Evolutionary conservation across 1,140 invertebrate genomes (phyloP), one percentile per base, ranked within the genome.

Genomic region (Heliconius himera): DNA sequence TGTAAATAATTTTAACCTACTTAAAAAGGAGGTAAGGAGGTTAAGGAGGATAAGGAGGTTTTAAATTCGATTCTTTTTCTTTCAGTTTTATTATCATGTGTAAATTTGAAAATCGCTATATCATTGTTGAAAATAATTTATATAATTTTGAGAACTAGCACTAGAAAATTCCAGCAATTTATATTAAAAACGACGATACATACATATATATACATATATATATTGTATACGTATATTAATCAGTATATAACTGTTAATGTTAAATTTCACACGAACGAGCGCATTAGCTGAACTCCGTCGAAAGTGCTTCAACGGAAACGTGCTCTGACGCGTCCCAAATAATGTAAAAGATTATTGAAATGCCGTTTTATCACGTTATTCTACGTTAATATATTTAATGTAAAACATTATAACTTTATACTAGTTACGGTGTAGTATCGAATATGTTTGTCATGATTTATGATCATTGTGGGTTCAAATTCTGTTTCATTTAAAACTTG

Each of bases 341-440:
- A 87, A 86, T 86, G 83, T 84, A 86, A 90, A 88, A 91, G 89
- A 91, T 80, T 87, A 89, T 80, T 85, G 73, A 86, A 86, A 66
- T 66, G 26, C 9, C 22, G 22, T 66, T 66, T 56, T 66, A 66
- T 66, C 60, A 29, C 26, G 22, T 29, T 13, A 66, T 29, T 26
- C 13, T 26, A 46, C 41, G 41, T 46, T 46, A 66, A 66, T 66
- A 66, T 4, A 66, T 66, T 66, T 29, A 29, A 66, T 66, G 26
- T 26, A 29, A 13, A 66, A 29, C n/a, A 60, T 60, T 60, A 22
- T 60, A 60, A 11, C 54, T 11, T 60, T 60, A 22, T 60, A n/a
- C 0, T 60, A 8, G 20, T 60, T 60, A 2, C 8, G 20, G n/a
- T 22, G n/a, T 22, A 22, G 54, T 51, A 51, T 51, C 16, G 18